Base-by-base conservation (phyloP, 2,888 invertebrate species). In the Chrysomela aeneicollis region DNA sequence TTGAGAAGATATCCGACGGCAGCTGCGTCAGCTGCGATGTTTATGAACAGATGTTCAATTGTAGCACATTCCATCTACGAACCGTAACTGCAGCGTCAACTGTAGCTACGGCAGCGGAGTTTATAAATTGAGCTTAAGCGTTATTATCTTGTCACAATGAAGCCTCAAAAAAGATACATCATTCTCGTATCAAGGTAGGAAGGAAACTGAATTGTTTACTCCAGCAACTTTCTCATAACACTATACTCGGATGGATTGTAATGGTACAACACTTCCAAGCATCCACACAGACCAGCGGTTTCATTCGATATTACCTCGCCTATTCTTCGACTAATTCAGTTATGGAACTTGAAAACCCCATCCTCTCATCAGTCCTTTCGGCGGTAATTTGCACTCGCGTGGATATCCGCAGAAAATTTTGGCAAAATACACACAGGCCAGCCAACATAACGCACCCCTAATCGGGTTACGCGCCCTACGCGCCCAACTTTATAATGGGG, bases 401-500 rank as follows among this genome's bases (percentile, higher is more conserved):
- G 26, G 58, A 50, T 35, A 50, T 60, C 42, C 53, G 32, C 21
- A 10, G 53, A 49, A 66, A 66, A 60, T 66, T 63, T 53, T 30
- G 60, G 60, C 59, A 61, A 61, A 67, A 63, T 59, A 67, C 63
- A 63, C 63, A 58, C 21, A 47, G 63, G 51, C 46, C 58, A 35
- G 32, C 57, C 57, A 30, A 50, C 64, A 73, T 71, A 73, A 75
- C 72, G 74, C 77, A 74, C 72, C 69, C 71, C 74, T 76, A 77
- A 77, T 77, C 70, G 72, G 75, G 75, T 77, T 77, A 78, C 77
- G 77, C 77, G 76, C 74, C 69, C 74, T 76, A 70, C 75, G 74
- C 73, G 71, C 71, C 77, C 74, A 73, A 69, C 64, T 79, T 73
- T 77, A 78, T 83, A 82, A 83, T 84, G 84, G 84, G 83, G 84